A percentile compares a stretch with the other conserved stretches of the same genome.
Conservation (phyloP, 2,888 invertebrate genomes). For the Drosophila peninsularis region DNA sequence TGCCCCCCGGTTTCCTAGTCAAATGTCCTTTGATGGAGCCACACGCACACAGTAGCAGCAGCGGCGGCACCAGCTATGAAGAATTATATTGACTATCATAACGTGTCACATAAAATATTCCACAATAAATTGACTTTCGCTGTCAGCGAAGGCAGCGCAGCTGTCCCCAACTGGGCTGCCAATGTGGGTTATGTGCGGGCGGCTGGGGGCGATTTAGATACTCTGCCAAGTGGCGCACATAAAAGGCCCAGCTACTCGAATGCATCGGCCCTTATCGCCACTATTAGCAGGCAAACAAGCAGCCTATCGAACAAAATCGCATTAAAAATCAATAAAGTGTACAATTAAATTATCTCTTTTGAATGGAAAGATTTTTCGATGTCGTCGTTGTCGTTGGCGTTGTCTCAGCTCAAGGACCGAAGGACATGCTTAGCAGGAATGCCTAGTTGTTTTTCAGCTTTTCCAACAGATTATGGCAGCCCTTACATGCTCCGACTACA, state of each 20-base stretch:
- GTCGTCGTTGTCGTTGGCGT: conserved; percentile 25
- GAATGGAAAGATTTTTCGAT: conserved; percentile 30
- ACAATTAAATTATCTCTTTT: conserved; percentile 71
- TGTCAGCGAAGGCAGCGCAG: conserved; percentile 48
- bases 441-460: conserved; percentile 1
- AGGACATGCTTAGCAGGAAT: conserved; percentile 23
- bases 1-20: neutral
- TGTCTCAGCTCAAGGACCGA: conserved; percentile 6
- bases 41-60: conserved; percentile 18
- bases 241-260: conserved; percentile 47
- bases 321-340: conserved; percentile 79
- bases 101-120: conserved; percentile 79
- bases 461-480: neutral
- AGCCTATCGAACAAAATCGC: conserved; percentile 60
- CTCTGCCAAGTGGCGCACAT: conserved; percentile 71
- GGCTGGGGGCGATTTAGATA: conserved; percentile 20
- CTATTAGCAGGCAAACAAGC: conserved; percentile 69
- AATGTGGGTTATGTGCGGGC: conserved; percentile 6
- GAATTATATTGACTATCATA: conserved; percentile 78
- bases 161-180: conserved; percentile 21
- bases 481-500: neutral
- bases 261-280: conserved; percentile 62
- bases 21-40: conserved; percentile 32
- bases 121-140: conserved; percentile 77
- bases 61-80: conserved; percentile 27